A percentile compares a stretch with the other conserved stretches of the same genome.
phyloP scores from a whole-genome alignment of 2,797 vertebrate genomes.

The Poeciliopsis gracilis region DNA sequence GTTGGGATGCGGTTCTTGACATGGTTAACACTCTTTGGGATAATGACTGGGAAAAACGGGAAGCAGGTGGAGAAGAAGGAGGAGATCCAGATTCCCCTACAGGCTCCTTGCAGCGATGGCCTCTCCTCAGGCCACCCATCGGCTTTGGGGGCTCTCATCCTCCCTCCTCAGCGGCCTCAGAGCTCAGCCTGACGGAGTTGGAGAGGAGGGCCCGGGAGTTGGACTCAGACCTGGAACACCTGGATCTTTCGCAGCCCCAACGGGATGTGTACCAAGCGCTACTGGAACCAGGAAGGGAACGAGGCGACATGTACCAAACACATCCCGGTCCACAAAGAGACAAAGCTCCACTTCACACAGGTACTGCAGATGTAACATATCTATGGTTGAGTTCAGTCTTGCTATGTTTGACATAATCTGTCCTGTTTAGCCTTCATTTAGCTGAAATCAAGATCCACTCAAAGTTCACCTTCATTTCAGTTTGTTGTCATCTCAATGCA shows the following conservation, averaged over 20 bases:
- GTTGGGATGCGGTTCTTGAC: constrained; percentile 81
- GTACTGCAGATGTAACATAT: constrained; percentile 39
- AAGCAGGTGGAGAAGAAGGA: constrained; percentile 43
- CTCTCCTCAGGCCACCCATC: constrained; percentile 79
- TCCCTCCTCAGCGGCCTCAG: constrained; percentile 80
- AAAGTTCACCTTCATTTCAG: not conserved
- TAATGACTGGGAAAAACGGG: constrained; percentile 70
- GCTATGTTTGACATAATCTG: not conserved
- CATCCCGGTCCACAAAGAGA: constrained; percentile 76
- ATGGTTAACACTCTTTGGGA: constrained; percentile 85
- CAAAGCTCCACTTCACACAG: constrained; percentile 56
- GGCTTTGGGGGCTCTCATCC: constrained; percentile 84
- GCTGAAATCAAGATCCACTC: not conserved
- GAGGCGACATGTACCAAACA: constrained; percentile 74
- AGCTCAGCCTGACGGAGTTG: constrained; percentile 79
- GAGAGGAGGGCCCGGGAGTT: constrained; percentile 78
- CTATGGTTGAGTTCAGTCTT: not conserved
- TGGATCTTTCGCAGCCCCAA: constrained; percentile 72
- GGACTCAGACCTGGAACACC: constrained; percentile 77
- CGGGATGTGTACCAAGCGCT: constrained; percentile 55
- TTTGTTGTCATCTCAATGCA: not conserved
- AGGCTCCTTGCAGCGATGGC: constrained; percentile 81
- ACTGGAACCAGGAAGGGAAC: constrained; percentile 62
- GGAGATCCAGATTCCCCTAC: constrained; percentile 74
- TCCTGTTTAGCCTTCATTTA: not conserved